Base-by-base conservation (phyloP, 1,140 invertebrate species). In the Drosophila leontia region DNA sequence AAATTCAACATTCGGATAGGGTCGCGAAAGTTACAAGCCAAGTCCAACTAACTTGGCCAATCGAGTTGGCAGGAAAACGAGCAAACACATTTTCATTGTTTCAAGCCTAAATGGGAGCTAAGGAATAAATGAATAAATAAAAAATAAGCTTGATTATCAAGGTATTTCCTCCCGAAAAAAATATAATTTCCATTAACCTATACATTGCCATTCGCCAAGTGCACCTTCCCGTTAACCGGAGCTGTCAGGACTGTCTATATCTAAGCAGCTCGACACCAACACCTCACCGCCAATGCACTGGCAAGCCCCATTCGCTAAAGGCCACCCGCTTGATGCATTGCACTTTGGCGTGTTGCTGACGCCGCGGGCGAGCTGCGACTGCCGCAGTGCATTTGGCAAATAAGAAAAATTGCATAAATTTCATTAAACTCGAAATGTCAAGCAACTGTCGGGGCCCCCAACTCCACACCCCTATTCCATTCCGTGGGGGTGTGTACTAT, bases 371-470 rank as follows among this genome's bases (percentile, higher is more conserved):
- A 68, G 63, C 60, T 81, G 68, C 57, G 64, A 78, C 11, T 80
- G 77, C 78, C 82, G 67, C 88, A 90, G 82, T 86, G 85, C 85
- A 91, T 88, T 88, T 88, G 85, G 85, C 84, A 88, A 88, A 88
- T 90, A 90, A 90, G 86, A 91, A 82, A 91, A 88, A 91, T 88
- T 91, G 88, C 87, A 91, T 91, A 91, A 91, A 91, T 91, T 91
- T 91, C 87, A 91, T 91, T 91, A 91, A 91, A 91, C 78, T 87
- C 80, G 77, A 83, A 87, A 91, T 90, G 86, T 90, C 86, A 88
- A 78, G 78, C 85, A 90, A 82, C 78, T 90, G 85, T 88, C 86
- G 85, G 55, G 61, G 59, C 50, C 44, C 37, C 45, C 23, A 7
- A 13, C 34, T 15, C 34, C 32, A 19, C 50, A 34, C 42, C 41